Conservation (phyloP, 2,113 vertebrate genomes). For the Macquaria australasica region DNA sequence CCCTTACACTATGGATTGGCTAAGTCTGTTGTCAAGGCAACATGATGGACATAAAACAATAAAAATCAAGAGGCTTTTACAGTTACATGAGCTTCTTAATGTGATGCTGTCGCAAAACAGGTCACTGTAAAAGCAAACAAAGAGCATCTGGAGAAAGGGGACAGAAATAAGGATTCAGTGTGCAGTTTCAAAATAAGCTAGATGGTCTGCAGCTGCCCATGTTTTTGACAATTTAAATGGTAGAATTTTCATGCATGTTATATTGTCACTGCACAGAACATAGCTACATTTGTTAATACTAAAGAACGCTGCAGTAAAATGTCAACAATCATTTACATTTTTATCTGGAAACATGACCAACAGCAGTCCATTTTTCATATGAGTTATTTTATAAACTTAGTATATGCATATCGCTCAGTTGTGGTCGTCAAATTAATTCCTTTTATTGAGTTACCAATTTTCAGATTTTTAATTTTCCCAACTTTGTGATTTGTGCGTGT, state of each 20-base stretch:
- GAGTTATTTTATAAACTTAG: slow-evolving; percentile 28
- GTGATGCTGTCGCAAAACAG: slow-evolving; percentile 18
- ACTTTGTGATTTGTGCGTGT: slow-evolving; percentile 62
- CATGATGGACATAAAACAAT: slow-evolving; percentile 41
- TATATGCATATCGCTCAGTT: neutral
- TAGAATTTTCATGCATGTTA: neutral
- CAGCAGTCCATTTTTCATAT: slow-evolving; percentile 30
- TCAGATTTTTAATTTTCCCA: slow-evolving; percentile 56
- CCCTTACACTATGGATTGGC: slow-evolving; percentile 45
- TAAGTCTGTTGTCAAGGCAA: slow-evolving; percentile 69
- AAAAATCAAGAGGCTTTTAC: slow-evolving; percentile 44
- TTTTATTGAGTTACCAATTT: slow-evolving; percentile 56
- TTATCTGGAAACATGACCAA: neutral
- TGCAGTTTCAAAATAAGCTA: neutral
- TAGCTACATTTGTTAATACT: slow-evolving; percentile 5
- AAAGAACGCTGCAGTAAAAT: slow-evolving; percentile 10
- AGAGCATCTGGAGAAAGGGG: neutral
- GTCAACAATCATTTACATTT: slow-evolving; percentile 11
- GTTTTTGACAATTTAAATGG: neutral
- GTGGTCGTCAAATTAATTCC: slow-evolving; percentile 38
- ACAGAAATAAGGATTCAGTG: neutral
- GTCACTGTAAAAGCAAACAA: slow-evolving; percentile 25
- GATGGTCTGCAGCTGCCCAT: slow-evolving; percentile 10
- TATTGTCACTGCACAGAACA: neutral
- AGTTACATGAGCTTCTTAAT: slow-evolving; percentile 27